These are phyloP conservation scores for Orthonychiurus folsomi DNA, from an alignment of 2,888 invertebrate species.

Conservation along the genomic window DNA sequence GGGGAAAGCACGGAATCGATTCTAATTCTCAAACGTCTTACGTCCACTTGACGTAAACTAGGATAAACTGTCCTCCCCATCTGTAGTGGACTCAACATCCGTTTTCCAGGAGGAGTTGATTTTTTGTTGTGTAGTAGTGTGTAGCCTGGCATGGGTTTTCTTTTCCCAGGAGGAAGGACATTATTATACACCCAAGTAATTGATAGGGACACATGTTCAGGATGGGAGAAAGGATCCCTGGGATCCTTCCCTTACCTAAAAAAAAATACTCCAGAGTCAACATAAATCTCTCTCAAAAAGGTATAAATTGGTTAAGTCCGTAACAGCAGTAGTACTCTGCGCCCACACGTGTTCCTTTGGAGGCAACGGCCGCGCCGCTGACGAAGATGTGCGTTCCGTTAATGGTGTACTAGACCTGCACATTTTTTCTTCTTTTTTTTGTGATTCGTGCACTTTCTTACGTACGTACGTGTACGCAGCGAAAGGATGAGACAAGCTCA, in stretches of 20 bases:
- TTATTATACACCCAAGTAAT: background rate
- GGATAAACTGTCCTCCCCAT: background rate
- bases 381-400: too few relatives aligned
- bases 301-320: background rate
- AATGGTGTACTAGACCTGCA: too few relatives aligned
- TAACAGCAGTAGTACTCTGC: too few relatives aligned
- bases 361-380: too few relatives aligned
- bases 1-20: too few relatives aligned
- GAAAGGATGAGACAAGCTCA: too few relatives aligned
- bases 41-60: background rate
- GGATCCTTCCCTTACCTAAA: background rate
- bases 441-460: too few relatives aligned
- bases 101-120: background rate
- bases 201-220: conserved; percentile 1
- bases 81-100: background rate
- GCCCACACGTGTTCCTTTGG: too few relatives aligned
- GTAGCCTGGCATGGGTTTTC: background rate
- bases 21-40: background rate
- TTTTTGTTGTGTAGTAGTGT: background rate
- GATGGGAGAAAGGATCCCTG: background rate
- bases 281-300: background rate
- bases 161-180: too few relatives aligned
- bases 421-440: background rate
- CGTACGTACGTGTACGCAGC: too few relatives aligned
- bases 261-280: too few relatives aligned